phyloP scores from a whole-genome alignment of 2,888 invertebrate genomes.

The Seira sanloemensis region DNA sequence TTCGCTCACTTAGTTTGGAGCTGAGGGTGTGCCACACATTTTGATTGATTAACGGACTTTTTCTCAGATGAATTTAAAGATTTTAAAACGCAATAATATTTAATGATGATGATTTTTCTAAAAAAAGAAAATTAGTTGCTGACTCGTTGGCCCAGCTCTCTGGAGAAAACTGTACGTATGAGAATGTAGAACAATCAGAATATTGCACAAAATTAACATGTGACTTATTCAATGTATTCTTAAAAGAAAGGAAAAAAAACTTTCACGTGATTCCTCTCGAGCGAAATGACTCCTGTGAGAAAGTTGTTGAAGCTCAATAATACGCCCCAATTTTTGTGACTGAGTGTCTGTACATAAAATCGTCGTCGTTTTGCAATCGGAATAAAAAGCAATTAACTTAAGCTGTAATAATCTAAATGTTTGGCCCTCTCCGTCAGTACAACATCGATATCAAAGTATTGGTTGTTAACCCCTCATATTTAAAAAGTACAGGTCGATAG shows the following conservation, averaged over 20 bases:
- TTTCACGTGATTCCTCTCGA: slow-evolving; percentile 5
- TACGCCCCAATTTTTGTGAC: background rate
- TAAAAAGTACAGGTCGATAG: too few relatives aligned
- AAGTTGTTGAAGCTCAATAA: slow-evolving; percentile 18
- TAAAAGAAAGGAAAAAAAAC: background rate
- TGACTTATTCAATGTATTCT: slow-evolving; percentile 20
- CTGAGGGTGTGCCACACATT: background rate
- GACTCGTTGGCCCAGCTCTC: too few relatives aligned
- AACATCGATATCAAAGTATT: slow-evolving; percentile 20
- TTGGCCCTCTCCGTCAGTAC: slow-evolving; percentile 12
- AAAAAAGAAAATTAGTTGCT: too few relatives aligned
- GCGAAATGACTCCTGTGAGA: slow-evolving; percentile 1
- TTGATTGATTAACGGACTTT: background rate
- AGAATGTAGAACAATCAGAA: slow-evolving; percentile 17
- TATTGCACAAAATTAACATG: slow-evolving; percentile 18
- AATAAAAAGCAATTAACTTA: background rate
- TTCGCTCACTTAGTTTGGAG: background rate
- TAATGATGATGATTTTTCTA: background rate
- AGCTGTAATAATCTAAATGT: background rate
- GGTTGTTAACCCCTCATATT: background rate
- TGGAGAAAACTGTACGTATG: background rate
- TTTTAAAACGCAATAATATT: background rate
- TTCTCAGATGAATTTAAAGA: background rate
- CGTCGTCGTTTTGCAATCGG: too few relatives aligned
- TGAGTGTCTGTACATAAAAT: background rate